Base-by-base conservation (phyloP, 2,113 vertebrate species). In the Caranx ignobilis region DNA sequence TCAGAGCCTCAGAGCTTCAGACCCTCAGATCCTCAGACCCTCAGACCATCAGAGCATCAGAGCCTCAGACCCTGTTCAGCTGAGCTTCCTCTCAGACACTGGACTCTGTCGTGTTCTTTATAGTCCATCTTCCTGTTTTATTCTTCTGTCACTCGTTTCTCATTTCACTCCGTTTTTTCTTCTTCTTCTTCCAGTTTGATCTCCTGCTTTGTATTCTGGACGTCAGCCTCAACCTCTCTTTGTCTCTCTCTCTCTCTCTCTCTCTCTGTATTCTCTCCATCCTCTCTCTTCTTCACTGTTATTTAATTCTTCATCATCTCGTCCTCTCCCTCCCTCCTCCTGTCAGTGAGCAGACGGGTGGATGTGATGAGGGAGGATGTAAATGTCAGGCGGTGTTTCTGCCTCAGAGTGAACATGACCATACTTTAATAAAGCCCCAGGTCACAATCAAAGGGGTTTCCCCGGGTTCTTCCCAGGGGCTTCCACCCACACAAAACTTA, bases 291-390 rank as follows among this genome's bases (percentile, higher is more conserved):
- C 68, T 11, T 21, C 47, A 5, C 18, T 18, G 18, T 56, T 34
- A 19, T 65, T 69, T 50, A 37, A 26, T 21, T 39, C 70, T 54
- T 72, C 61, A 21, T 67, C 60, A 11, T 5, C 35, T 50, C 4
- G 16, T 48, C 67, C 39, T 65, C 43, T 3, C 50, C 0, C 43
- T 34, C 75, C 48, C 32, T 21, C 57, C 43, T 45, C 83, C 78
- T 83, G 70, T 83, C 80, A 79, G 67, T 9, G 43, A 73, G 78
- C 85, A 82, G 81, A 68, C 72, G 39, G 82, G 35, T 18, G 56
- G 75, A 45, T 89, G 82, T 82, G 89, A 89, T 86, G 78, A 84
- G 82, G 62, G 78, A 83, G 81, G 79, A 86, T 87, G 79, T 89
- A 87, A 83, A 91, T 89, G 86, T 89, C 86, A 88, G 82, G 37